Base-by-base conservation (phyloP, 1,140 invertebrate species). In the Charaxes varanes region DNA sequence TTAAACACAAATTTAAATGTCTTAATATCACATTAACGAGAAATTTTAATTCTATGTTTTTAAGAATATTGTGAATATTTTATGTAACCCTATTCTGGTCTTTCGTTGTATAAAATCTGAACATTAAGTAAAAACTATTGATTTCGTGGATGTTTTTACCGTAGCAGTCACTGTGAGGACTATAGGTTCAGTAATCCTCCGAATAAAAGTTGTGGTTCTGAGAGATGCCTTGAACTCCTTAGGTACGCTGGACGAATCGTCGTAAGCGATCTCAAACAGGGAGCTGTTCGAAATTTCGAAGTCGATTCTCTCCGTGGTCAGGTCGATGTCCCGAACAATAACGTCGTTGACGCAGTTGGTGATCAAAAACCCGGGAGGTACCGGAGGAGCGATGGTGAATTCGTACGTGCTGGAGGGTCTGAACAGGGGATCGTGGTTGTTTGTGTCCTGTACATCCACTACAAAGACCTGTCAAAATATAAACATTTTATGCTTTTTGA, bases 381-480 rank as follows among this genome's bases (percentile, higher is more conserved):
- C 21, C 3, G 78, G 78, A 5, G 70, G 55, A 6, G 55, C 41
- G 3, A 82, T 44, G 6, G 46, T 57, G 19, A 68, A 70, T 35
- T 62, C 49, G 31, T 62, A 74, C 32, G 26, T 51, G 28, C 49
- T 35, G 7, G 47, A 17, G 11, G 69, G 64, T 7, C 16, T 37
- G 28, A 78, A 82, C 12, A 24, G n/a, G 6, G 78, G 78, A 6
- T 47, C 49, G 18, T 82, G 58, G 18, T 82, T 79, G 26, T 82
- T 82, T 7, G 76, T 78, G 10, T 82, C 74, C 1, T 14, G 42
- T 3, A 82, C 57, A 15, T 52, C 23, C 33, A 79, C 53, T 5
- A 16, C 26, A 18, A 78, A 53, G 3, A 59, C 41, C 78, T 82
- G 59, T n/a, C n/a, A 36, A 64, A 72, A 43, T 12, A 24, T 13